Base-by-base conservation (phyloP, 2,888 invertebrate species). In the Odiellus spinosus region DNA sequence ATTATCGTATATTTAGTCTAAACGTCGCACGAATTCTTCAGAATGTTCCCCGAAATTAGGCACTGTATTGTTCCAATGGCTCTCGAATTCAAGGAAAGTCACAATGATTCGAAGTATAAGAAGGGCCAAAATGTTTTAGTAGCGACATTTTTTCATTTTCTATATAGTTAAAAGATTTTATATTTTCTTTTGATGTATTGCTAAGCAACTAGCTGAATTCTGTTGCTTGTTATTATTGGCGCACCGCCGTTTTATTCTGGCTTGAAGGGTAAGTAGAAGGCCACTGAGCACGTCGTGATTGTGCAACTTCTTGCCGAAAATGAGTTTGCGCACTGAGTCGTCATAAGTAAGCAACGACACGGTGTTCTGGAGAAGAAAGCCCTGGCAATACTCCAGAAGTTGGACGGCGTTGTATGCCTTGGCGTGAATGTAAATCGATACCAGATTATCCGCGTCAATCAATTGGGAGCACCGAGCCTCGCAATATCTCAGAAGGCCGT, bases 341-440 rank as follows among this genome's bases (percentile, higher is more conserved):
- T 87, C 87, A 61, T 85, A 87, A 0, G 86, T 87, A 42, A 88
- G 71, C 20, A 87, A 70, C n/a, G 86, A 84, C n/a, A 87, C 85
- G 85, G 88, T 84, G 62, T 88, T 87, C 68, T 88, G 87, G 40
- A 88, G 73, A 20, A 88, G 70, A 64, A 86, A 87, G 44, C 85
- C 85, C 69, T 87, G 87, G 62, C 87, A 87, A 65, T 84, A 87
- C 66, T 87, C 86, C 60, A 88, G 68, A 35, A 88, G 71, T 64
- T 85, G 83, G 33, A 77, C 75, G 21, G 87, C 87, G 60, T 82
- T 85, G 62, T 88, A 87, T 65, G 82, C 84, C 78, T 87, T 87
- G 41, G 87, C 87, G 64, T 88, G 87, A 59, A 87, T 87, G 61
- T 88, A 90, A 72, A 88, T 83, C 15, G 86, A 84, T 42, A 87